Evolutionary conservation across 2,888 invertebrate genomes (phyloP), one percentile per base, ranked within the genome.

Genomic region (Acanthosepion esculentum): DNA sequence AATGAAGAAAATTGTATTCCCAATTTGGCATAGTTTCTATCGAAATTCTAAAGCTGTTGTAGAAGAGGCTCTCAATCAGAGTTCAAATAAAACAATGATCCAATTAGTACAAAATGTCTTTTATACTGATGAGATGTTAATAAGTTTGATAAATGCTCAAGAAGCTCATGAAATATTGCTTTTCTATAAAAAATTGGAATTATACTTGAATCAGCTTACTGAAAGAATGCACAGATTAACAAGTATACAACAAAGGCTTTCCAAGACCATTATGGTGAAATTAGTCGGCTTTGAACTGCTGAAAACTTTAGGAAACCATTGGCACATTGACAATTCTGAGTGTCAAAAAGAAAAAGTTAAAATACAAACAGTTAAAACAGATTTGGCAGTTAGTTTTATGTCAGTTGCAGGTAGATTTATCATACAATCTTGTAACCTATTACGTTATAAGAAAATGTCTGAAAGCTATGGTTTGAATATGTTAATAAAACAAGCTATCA

Each of bases 331-430:
- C 5, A n/a, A 12, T 78, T 29, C 0, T 3, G 10, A 0, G 15
- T 10, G 0, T 4, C 2, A n/a, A 5, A 78, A 78, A 33, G 2
- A 0, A 15, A 2, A 0, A 18, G 15, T 78, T n/a, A n/a, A 15
- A 78, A 0, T 6, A 12, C 1, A 78, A 2, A 78, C 78, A 4
- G 15, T 18, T 0, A 78, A n/a, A n/a, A 78, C 78, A n/a, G 78
- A 78, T 78, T n/a, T 78, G 10, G 78, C 1, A 78, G 12, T 33
- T 18, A 78, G n/a, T 78, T 78, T 78, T 18, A 33, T n/a, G 18
- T 78, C 78, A 78, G 78, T 78, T 15, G 78, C n/a, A 15, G 78
- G 15, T 18, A 78, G 78, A 78, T 12, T 78, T 2, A 8, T 78
- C 1, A 78, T 78, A 4, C 78, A 78, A n/a, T 8, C 78, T 18